Base-by-base conservation (phyloP, 2,888 invertebrate species). In the Platycnemis pennipes region DNA sequence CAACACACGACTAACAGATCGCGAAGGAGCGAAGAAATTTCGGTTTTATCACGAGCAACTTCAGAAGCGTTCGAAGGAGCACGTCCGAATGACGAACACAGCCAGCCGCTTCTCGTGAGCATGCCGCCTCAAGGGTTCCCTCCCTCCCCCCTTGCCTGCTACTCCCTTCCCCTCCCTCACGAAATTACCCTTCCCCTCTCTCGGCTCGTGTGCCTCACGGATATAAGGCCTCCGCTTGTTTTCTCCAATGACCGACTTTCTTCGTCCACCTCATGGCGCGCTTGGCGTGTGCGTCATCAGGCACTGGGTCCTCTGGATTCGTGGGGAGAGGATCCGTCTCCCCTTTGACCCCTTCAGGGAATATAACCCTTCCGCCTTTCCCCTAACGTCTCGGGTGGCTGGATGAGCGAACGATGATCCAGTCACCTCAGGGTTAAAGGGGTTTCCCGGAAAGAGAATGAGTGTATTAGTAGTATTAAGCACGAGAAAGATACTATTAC, bases 231-330 rank as follows among this genome's bases (percentile, higher is more conserved):
- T 89, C 89, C 56, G 44, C 91, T 63, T 63, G 63, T 63, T 91
- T 91, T 69, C 63, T 91, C 56, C 91, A 91, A 63, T 91, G 91
- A 91, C 91, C 91, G 91, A 91, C 91, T 91, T 91, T 91, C 63
- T 42, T 89, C 42, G 56, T 16, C 56, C 26, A 37, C 53, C 56
- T 26, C 8, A 37, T 37, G 19, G 63, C 56, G 37, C 44, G 63
- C 44, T 16, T 91, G 13, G 4, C 69, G 4, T n/a, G 42, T 63
- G 91, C 91, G 63, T 69, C 63, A n/a, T n/a, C n/a, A n/a, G n/a
- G n/a, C n/a, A 91, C 63, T 3, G 63, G 44, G 77, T 77, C 91
- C 53, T n/a, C 56, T 13, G 63, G 63, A 45, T 45, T 42, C 2
- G 87, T 26, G 4, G 19, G 87, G 87, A 87, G 26, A 45, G 87